Base-by-base conservation (phyloP, 2,797 vertebrate genomes). In the Lacerta viridis region DNA sequence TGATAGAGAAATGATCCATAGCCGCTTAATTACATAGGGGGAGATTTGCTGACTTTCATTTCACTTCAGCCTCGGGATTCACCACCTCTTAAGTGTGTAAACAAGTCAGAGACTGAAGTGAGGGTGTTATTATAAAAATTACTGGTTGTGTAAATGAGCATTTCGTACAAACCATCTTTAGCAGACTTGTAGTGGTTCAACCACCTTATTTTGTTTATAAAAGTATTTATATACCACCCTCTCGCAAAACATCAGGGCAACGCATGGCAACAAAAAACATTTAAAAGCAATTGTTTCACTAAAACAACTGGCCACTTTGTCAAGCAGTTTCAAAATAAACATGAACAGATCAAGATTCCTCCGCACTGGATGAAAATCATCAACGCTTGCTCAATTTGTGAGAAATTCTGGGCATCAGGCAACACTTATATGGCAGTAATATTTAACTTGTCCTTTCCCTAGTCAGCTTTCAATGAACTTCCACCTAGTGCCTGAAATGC, bases 351-450 rank as follows among this genome's bases (percentile, higher is more conserved):
- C 94, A 87, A 55, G 46, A 80, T 84, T 79, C 36, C 46, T 92
- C 90, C 0, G 1, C 0, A 3, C 89, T 88, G 85, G 92, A 91
- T 0, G 69, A 29, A 80, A 64, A 90, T 29, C 36, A 72, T 90
- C 76, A 86, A 80, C 87, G 83, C 11, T 91, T 94, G 76, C 88
- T 91, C 88, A 92, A 90, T 93, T 94, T 69, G 0, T 33, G 36
- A 90, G 84, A 91, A 93, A 94, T 93, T 94, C 84, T 95, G 91
- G 93, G 92, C 87, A 86, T 80, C 0, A 7, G 93, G 89, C 94
- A 95, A 94, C 23, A 55, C 80, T 41, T 93, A 74, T 8, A 87
- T 84, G 88, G 86, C 0, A 0, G 39, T 61, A 92, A 78, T 55
- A 59, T 0, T 0, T 74, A 87, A 81, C 17, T 27, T 76, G 39